A percentile compares a stretch with the other conserved stretches of the same genome.
Conservation (phyloP, 2,113 vertebrate genomes). For the Anas platyrhynchos region DNA sequence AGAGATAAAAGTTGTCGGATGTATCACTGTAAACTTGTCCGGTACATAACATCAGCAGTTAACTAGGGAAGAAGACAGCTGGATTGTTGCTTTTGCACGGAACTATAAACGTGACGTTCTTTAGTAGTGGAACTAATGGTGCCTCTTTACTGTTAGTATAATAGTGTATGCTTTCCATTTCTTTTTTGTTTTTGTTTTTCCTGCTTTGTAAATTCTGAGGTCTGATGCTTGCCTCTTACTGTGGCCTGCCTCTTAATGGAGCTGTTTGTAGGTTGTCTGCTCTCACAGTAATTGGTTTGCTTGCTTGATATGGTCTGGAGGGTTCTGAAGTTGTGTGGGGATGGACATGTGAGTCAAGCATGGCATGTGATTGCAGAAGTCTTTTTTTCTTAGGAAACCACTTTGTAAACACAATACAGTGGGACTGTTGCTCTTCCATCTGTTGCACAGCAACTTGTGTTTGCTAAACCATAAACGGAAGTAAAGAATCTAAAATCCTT, state of each 20-base stretch:
- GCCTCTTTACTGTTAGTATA: not conserved
- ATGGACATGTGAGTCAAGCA: accelerated
- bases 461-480: not conserved
- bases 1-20: not conserved
- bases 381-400: not conserved
- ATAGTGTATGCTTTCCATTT: accelerated
- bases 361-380: not conserved
- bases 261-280: not conserved
- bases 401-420: not conserved
- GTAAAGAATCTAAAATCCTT: not conserved
- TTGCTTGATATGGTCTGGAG: not conserved
- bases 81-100: not conserved
- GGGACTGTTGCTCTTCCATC: not conserved
- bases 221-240: not conserved
- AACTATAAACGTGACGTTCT: not conserved
- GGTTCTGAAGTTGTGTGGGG: not conserved
- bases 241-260: not conserved
- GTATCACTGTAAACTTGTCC: not conserved
- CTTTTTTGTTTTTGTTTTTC: not conserved
- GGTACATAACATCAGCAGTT: not conserved
- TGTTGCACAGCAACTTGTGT: not conserved
- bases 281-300: not conserved
- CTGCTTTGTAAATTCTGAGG: not conserved
- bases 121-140: not conserved
- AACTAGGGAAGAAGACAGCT: not conserved